Evolutionary conservation across 2,113 vertebrate genomes (phyloP).

Genomic region (Archocentrus centrarchus): DNA sequence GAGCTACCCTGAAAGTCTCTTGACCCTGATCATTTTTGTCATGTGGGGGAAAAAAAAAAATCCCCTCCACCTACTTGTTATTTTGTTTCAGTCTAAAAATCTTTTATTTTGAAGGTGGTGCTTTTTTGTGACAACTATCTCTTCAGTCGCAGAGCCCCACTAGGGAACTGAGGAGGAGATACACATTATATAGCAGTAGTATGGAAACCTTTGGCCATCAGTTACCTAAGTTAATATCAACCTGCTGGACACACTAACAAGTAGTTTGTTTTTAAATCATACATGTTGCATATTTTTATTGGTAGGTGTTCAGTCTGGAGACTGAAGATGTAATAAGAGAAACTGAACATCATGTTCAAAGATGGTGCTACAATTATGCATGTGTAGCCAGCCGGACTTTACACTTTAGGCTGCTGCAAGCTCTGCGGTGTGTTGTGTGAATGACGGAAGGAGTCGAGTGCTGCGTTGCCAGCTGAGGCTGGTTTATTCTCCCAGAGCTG

Average conservation of each 20-base stretch:
- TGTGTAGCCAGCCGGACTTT: too few relatives aligned
- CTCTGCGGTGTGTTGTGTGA: too few relatives aligned
- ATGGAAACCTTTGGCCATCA: not conserved
- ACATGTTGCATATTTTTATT: not conserved
- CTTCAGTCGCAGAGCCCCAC: not conserved
- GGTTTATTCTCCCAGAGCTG: too few relatives aligned
- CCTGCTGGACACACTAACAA: not conserved
- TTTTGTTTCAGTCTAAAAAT: slow-evolving; percentile 12
- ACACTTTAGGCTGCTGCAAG: too few relatives aligned
- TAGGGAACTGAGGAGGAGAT: not conserved
- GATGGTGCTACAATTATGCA: not conserved
- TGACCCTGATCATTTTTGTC: slow-evolving; percentile 51
- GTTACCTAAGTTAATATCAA: not conserved
- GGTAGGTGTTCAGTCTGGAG: not conserved
- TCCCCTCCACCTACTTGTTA: slow-evolving; percentile 1
- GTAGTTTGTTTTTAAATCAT: not conserved
- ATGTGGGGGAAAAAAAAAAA: not conserved
- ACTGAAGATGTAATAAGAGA: not conserved
- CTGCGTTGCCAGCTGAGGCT: too few relatives aligned
- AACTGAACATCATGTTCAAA: not conserved
- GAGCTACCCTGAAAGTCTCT: slow-evolving; percentile 36
- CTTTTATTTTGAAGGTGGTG: slow-evolving; percentile 5
- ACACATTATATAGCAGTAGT: not conserved
- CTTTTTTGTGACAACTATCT: not conserved
- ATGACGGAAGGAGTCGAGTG: too few relatives aligned